Conservation (phyloP, 2,797 vertebrate species). For the Galagoides demidoff region DNA sequence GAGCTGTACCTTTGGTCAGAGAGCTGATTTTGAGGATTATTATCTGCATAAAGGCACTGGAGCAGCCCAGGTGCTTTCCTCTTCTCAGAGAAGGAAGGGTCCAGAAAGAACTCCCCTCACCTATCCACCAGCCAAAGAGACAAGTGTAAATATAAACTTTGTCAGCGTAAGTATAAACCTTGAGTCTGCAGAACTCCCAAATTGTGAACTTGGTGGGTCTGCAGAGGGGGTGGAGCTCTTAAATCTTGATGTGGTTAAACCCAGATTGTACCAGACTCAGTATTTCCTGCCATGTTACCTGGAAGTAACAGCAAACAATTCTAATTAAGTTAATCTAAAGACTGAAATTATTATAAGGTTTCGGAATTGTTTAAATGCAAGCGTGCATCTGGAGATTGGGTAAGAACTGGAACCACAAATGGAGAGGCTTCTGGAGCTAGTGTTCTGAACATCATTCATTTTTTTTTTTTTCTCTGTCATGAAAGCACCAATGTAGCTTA, state of each 20-base stretch:
- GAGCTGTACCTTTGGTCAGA: background rate
- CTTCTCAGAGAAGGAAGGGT: background rate
- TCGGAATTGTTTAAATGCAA: slow-evolving; percentile 55
- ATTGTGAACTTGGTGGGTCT: background rate
- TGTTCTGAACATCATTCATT: slow-evolving; percentile 3
- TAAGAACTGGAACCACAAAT: slow-evolving; percentile 21
- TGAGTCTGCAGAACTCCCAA: background rate
- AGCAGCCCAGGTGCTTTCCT: background rate
- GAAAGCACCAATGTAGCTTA: background rate
- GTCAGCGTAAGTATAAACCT: background rate
- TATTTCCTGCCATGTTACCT: slow-evolving; percentile 43
- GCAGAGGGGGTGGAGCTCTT: background rate
- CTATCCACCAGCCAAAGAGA: background rate
- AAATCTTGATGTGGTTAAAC: slow-evolving; percentile 30
- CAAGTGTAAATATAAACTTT: background rate
- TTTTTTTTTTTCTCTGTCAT: slow-evolving; percentile 23
- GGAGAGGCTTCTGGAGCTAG: slow-evolving; percentile 32
- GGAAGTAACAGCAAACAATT: slow-evolving; percentile 11
- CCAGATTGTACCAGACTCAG: background rate
- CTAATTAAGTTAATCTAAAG: slow-evolving; percentile 8
- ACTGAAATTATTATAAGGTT: slow-evolving; percentile 5
- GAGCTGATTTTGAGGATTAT: background rate
- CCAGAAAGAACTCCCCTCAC: background rate
- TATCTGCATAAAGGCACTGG: background rate
- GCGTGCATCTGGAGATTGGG: background rate